Evolutionary conservation across 2,113 vertebrate species (phyloP).

Genomic region (Brienomyrus longianalis): DNA sequence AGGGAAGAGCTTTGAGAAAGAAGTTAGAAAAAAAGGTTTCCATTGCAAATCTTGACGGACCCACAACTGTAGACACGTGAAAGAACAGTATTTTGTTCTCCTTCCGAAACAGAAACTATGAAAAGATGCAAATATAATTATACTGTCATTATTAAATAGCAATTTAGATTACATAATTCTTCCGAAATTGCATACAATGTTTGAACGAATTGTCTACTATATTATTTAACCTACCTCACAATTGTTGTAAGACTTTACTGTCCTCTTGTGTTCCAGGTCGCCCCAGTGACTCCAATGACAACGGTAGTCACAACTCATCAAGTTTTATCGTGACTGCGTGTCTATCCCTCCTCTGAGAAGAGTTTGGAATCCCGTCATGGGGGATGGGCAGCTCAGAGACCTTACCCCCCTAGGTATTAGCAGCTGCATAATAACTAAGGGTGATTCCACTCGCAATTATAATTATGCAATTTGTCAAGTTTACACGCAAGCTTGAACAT

Average conservation of each 20-base stretch:
- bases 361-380: neutral
- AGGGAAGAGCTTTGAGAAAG: slow-evolving; percentile 30
- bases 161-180: neutral
- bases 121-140: neutral
- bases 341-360: neutral
- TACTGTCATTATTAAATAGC: neutral
- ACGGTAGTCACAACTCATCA: neutral
- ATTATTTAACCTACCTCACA: neutral
- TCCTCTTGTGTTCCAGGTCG: neutral
- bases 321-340: neutral
- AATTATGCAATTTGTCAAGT: neutral
- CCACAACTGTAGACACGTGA: neutral
- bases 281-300: neutral
- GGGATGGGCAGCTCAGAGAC: slow-evolving; percentile 7
- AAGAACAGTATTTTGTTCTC: neutral
- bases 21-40: slow-evolving; percentile 18
- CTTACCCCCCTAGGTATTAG: neutral
- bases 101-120: neutral
- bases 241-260: neutral
- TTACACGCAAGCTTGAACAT: neutral
- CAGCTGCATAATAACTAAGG: neutral
- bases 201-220: neutral
- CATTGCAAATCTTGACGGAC: slow-evolving; percentile 7
- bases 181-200: neutral
- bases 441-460: neutral